Evolutionary conservation across 2,797 vertebrate genomes (phyloP).

Genomic region (Pipistrellus nathusii): DNA sequence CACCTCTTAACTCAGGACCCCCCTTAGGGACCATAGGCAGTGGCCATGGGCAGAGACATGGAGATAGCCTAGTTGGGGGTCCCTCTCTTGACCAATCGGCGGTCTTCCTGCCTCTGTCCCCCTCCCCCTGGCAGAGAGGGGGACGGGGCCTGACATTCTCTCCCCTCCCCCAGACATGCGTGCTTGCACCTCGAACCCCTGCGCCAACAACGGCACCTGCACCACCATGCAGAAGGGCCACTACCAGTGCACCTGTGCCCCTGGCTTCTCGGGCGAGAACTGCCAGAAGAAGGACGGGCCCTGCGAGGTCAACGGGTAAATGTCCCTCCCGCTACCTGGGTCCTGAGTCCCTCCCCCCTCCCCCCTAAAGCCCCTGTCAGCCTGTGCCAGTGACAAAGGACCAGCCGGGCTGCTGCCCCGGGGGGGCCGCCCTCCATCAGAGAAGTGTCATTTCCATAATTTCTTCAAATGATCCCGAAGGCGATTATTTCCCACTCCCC

Average conservation of each 20-base stretch:
- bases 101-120: background rate
- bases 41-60: background rate
- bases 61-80: background rate
- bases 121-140: background rate
- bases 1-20: background rate
- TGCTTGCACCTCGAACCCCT: constrained; percentile 92
- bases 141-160: background rate
- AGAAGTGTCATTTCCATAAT: background rate
- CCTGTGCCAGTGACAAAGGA: background rate
- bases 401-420: rapidly evolving
- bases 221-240: constrained; percentile 91
- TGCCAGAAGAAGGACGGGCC: constrained; percentile 91
- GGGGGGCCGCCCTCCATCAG: background rate
- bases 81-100: background rate
- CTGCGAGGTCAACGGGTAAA: constrained; percentile 92
- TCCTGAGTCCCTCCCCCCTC: background rate
- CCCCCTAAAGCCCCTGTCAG: background rate
- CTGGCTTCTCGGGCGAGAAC: constrained; percentile 90
- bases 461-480: background rate
- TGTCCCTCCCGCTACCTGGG: background rate
- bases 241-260: constrained; percentile 92
- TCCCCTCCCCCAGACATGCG: constrained; percentile 89
- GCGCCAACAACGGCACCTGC: constrained; percentile 94
- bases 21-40: background rate
- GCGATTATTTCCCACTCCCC: constrained; percentile 9